These are phyloP conservation scores for Trichopoda pennipes DNA, from an alignment of 2,888 invertebrate species.

Conservation along the genomic window DNA sequence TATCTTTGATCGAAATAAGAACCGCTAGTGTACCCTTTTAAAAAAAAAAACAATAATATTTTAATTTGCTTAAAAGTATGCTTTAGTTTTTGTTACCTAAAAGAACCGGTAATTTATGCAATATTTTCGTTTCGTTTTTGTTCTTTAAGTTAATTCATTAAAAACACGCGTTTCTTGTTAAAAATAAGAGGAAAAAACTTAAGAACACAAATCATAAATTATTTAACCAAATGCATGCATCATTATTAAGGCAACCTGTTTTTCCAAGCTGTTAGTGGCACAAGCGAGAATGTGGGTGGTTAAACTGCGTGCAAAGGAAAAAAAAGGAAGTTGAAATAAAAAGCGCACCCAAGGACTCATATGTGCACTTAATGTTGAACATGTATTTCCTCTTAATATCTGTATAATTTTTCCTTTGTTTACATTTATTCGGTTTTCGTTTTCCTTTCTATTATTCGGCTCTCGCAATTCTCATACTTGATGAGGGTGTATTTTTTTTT, in stretches of 20 bases:
- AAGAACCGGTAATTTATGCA: conserved; percentile 50
- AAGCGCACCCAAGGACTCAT: conserved; percentile 41
- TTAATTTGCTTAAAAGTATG: conserved; percentile 28
- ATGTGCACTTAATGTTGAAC: conserved; percentile 66
- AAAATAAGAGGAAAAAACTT: conserved; percentile 6
- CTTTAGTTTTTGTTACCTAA: conserved; percentile 28
- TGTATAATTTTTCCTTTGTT: conserved; percentile 63
- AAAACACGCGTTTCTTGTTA: conserved; percentile 66
- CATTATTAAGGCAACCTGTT: conserved; percentile 60
- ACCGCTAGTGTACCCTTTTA: no score
- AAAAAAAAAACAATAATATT: no score
- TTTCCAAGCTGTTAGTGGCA: conserved; percentile 8
- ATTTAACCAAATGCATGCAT: conserved; percentile 52
- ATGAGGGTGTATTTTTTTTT: conserved; percentile 57
- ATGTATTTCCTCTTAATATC: conserved; percentile 65
- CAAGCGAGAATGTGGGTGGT: not conserved
- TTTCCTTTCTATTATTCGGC: conserved; percentile 32
- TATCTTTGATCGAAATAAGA: no score
- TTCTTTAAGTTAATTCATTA: conserved; percentile 59
- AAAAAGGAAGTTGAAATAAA: conserved; percentile 6
- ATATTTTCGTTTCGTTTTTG: conserved; percentile 29
- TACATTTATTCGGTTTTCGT: conserved; percentile 43
- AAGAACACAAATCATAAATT: conserved; percentile 58
- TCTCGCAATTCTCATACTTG: conserved; percentile 30
- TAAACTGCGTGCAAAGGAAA: conserved; percentile 15